Conservation (phyloP, 2,113 vertebrate genomes). For the Myodes glareolus region DNA sequence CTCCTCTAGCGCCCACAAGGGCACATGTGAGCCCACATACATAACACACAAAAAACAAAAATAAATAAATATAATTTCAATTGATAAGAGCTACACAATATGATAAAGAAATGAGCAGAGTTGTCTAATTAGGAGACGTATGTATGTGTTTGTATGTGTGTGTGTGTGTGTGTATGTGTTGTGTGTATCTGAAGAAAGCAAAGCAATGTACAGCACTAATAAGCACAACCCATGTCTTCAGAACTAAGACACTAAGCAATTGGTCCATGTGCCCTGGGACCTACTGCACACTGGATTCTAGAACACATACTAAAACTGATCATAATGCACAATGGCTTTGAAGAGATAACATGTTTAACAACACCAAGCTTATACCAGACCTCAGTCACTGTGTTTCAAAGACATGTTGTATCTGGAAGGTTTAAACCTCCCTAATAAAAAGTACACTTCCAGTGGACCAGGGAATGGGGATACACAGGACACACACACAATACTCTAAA, state of each 20-base stretch:
- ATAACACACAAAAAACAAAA: not conserved
- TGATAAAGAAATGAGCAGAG: constrained; percentile 7
- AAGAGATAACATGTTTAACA: not conserved
- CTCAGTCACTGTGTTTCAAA: too few relatives aligned
- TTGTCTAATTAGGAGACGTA: not conserved
- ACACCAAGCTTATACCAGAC: not conserved
- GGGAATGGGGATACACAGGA: not conserved
- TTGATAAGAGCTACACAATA: not conserved
- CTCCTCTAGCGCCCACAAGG: not conserved
- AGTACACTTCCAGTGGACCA: not conserved
- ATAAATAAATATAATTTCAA: not conserved
- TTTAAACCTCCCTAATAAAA: not conserved
- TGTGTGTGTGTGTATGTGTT: too few relatives aligned
- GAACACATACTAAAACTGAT: not conserved
- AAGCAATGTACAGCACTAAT: not conserved
- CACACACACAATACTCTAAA: not conserved
- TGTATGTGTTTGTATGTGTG: not conserved
- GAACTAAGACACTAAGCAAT: constrained; percentile 16
- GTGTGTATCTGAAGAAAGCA: not conserved
- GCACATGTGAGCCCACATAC: not conserved
- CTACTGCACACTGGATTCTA: not conserved
- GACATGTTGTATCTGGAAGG: not conserved
- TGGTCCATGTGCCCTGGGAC: not conserved
- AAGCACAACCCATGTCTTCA: constrained; percentile 26
- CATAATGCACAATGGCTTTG: not conserved